Conservation (phyloP, 2,113 vertebrate genomes). For the Petromus typicus region DNA sequence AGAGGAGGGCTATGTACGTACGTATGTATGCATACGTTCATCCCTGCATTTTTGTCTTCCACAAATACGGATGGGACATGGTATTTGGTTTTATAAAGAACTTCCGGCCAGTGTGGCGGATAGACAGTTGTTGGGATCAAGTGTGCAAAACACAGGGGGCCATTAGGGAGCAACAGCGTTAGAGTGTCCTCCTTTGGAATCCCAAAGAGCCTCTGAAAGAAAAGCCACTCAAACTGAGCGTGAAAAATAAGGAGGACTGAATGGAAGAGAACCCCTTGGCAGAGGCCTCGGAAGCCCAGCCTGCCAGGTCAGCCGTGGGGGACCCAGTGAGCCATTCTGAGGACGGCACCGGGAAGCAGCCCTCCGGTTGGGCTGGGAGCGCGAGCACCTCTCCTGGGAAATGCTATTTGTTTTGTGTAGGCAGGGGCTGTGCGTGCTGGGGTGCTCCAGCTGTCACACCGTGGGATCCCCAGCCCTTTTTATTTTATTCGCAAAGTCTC, state of each 20-base stretch:
- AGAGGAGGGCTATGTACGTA: background rate
- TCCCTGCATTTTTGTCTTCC: background rate
- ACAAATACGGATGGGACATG: background rate
- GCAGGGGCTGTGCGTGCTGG: background rate
- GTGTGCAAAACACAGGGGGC: accelerated
- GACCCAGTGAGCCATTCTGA: background rate
- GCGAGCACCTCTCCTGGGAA: background rate
- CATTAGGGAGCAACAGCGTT: background rate
- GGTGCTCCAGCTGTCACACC: background rate
- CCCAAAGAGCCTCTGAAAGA: background rate
- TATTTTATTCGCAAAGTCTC: background rate
- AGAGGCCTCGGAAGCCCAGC: accelerated
- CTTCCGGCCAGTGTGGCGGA: background rate
- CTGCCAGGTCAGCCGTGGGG: background rate
- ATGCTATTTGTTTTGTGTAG: background rate
- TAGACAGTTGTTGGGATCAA: background rate
- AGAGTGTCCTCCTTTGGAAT: background rate
- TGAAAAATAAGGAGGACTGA: background rate
- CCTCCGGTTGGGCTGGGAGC: background rate
- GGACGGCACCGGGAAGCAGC: background rate
- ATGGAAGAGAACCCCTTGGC: background rate
- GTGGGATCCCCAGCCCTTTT: background rate
- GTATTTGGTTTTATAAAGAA: background rate
- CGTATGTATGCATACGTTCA: background rate
- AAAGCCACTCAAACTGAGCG: background rate